Base-by-base conservation (phyloP, 2,113 vertebrate species). In the Eolophus roseicapilla region DNA sequence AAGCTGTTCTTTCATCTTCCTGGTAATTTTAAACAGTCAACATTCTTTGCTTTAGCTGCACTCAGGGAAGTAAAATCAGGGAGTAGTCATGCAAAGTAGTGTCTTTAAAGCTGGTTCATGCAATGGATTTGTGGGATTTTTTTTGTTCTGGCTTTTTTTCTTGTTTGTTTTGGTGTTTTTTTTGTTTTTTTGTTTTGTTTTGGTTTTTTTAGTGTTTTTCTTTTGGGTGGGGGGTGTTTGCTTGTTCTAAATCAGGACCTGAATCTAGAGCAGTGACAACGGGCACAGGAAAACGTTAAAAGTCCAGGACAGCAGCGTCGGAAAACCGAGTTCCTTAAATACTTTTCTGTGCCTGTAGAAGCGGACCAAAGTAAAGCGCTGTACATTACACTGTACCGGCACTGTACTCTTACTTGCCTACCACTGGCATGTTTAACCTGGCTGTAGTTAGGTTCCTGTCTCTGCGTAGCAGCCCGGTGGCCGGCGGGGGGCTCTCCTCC, bases 331-430 rank as follows among this genome's bases (percentile, higher is more conserved):
- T 33, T 60, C 10, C 24, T 39, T 31, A 5, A 29, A 82, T 67
- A 14, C 33, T 21, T 78, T 11, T 27, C 18, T 49, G 75, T 85
- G 47, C 31, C 1, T 39, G 50, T 49, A 31, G 82, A 67, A 82
- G 80, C 4, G 59, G 76, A 33, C 57, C 59, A 10, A 47, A 84
- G 90, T 84, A 89, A 89, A 91, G 81, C 73, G 81, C 68, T 70
- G 6, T 57, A 5, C 62, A 1, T 16, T 17, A 64, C 57, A 21
- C 63, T 8, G 8, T 17, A 21, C 9, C 17, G n/a, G 33, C 79
- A 13, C 69, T 63, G 75, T 69, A 16, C 41, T 53, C 79, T 80
- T 59, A 4, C n/a, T 81, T 68, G 77, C 80, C 6, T 15, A 5
- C 4, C 13, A 14, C 9, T 18, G 39, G 33, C 57, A 21, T 31